Evolutionary conservation across 1,140 invertebrate genomes (phyloP).

Genomic region (Parapsyche elsis): DNA sequence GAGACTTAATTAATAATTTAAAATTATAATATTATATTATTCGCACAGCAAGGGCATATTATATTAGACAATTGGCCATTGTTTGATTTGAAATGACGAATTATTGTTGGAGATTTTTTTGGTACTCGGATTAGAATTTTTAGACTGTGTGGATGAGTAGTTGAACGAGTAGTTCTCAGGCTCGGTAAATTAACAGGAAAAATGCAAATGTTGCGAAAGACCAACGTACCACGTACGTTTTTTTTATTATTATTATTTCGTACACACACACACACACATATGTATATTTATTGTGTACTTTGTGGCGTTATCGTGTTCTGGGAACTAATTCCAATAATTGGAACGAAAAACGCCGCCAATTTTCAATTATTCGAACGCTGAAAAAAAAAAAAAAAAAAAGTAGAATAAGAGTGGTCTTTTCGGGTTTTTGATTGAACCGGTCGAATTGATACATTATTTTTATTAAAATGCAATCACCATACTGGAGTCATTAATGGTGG

Average conservation of each 20-base stretch:
- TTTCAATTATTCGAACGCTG: not conserved
- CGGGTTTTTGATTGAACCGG: not conserved
- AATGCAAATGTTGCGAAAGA: not conserved
- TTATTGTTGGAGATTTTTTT: not conserved
- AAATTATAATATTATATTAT: not conserved
- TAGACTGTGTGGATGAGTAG: not conserved
- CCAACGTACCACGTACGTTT: not conserved
- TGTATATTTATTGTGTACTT: not conserved
- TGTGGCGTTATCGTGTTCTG: not conserved
- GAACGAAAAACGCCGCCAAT: not conserved
- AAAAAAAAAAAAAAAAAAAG: not conserved
- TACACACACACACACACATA: not conserved
- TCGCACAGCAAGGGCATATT: not conserved
- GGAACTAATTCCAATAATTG: conserved; percentile 32
- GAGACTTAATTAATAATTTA: not conserved
- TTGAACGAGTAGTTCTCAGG: not conserved
- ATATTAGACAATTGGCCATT: not conserved
- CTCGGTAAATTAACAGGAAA: not conserved
- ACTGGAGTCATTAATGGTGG: not conserved
- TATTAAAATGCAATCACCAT: not conserved
- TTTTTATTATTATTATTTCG: too few species aligned
- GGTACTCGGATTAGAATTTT: not conserved
- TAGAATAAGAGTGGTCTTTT: too few species aligned
- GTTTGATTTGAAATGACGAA: not conserved
- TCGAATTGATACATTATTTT: not conserved